phyloP scores from a whole-genome alignment of 2,888 invertebrate genomes.

The Hanleya hanleyi region DNA sequence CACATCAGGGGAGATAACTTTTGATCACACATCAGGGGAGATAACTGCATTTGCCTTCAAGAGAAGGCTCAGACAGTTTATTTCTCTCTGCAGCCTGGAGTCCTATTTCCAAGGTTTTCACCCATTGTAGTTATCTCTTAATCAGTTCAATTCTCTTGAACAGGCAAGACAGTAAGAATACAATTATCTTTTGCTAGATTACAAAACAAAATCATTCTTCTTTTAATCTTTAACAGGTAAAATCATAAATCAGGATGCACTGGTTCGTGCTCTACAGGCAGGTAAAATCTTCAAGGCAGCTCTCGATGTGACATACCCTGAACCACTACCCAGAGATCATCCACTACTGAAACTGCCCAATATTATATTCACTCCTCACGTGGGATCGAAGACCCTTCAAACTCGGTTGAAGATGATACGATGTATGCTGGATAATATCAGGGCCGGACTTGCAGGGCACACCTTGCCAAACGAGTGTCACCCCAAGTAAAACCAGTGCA shows the following conservation, averaged over 20 bases:
- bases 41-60: too few species aligned
- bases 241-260: conserved; percentile 42
- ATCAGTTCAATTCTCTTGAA: not conserved
- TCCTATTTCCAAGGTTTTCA: not conserved
- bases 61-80: too few species aligned
- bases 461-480: not conserved
- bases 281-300: conserved; percentile 39
- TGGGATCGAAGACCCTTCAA: conserved; percentile 28
- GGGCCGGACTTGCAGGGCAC: conserved; percentile 8
- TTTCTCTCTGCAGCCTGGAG: not conserved
- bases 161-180: not conserved
- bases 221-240: conserved; percentile 20
- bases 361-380: conserved; percentile 43
- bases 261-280: conserved; percentile 35
- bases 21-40: too few species aligned
- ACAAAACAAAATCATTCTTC: too few species aligned
- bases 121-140: not conserved
- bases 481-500: too few species aligned
- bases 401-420: conserved; percentile 24
- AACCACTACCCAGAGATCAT: conserved; percentile 41
- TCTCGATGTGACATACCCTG: conserved; percentile 48
- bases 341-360: conserved; percentile 34
- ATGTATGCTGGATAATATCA: conserved; percentile 20
- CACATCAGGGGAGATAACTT: too few species aligned
- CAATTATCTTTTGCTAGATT: not conserved